Percentiles rank a stretch among this genome's conserved stretches.
Evolutionary conservation across 2,888 invertebrate genomes (phyloP).

Genomic region (Gymnoscelis rufifasciata): DNA sequence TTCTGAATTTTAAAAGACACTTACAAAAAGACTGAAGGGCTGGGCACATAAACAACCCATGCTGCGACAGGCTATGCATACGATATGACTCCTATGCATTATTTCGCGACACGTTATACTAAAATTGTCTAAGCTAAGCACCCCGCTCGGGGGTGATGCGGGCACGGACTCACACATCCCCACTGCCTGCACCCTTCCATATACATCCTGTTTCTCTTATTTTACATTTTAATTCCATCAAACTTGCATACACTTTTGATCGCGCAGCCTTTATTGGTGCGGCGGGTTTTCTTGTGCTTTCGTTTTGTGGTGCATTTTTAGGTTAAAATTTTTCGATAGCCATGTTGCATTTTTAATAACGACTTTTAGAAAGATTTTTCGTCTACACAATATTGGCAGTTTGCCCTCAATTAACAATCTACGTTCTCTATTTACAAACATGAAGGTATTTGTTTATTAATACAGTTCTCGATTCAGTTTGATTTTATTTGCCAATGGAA

Average conservation of each 20-base stretch:
- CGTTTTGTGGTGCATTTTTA: slow-evolving; percentile 26
- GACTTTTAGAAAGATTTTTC: slow-evolving; percentile 3
- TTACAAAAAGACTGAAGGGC: slow-evolving; percentile 39
- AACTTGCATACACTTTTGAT: slow-evolving; percentile 29
- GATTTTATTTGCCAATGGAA: too few species aligned
- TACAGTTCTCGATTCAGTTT: too few species aligned
- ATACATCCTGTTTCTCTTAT: slow-evolving; percentile 50
- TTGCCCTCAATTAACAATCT: too few species aligned
- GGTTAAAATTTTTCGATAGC: slow-evolving; percentile 14
- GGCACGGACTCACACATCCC: slow-evolving; percentile 33
- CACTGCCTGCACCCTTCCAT: slow-evolving; percentile 50
- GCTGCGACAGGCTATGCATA: slow-evolving; percentile 51
- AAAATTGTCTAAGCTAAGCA: slow-evolving; percentile 77
- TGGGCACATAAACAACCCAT: slow-evolving; percentile 40
- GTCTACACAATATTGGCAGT: too few species aligned
- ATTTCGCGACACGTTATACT: slow-evolving; percentile 67
- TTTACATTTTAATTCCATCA: slow-evolving; percentile 32
- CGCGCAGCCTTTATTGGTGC: slow-evolving; percentile 27
- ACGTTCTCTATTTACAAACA: too few species aligned
- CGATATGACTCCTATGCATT: slow-evolving; percentile 56
- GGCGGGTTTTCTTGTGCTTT: slow-evolving; percentile 22
- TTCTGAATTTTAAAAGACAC: slow-evolving; percentile 33
- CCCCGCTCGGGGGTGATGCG: slow-evolving; percentile 46
- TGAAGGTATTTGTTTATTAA: too few species aligned
- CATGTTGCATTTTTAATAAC: slow-evolving; percentile 13